These are phyloP conservation scores for Caenorhabditis sp. DNA, from an alignment of 2,888 invertebrate species.

Conservation along the genomic window DNA sequence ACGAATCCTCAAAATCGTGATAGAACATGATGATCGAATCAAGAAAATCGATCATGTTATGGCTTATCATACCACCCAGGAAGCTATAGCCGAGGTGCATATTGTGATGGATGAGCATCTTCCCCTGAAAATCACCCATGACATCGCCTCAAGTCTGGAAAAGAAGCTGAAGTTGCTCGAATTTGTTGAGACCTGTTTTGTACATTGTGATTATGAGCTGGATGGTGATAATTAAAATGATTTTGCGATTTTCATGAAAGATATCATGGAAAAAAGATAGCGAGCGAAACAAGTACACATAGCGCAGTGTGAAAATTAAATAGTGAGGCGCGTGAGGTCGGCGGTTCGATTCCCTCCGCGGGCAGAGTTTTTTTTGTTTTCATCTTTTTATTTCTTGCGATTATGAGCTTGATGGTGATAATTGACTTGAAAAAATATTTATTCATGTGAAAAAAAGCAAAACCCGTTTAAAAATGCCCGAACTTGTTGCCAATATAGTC, in stretches of 20 bases:
- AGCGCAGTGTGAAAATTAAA: no score
- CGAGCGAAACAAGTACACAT: no score
- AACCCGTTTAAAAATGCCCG: slow-evolving; percentile 20
- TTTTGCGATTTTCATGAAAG: no score
- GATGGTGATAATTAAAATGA: no score
- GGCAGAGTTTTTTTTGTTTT: no score
- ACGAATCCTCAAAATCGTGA: slow-evolving; percentile 65
- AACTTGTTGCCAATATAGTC: slow-evolving; percentile 35
- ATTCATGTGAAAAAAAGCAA: slow-evolving; percentile 4
- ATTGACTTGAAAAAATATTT: slow-evolving; percentile 12
- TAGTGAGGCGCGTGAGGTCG: no score
- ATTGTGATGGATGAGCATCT: slow-evolving; percentile 73
- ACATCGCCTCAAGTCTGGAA: slow-evolving; percentile 71
- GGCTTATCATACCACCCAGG: slow-evolving; percentile 74
- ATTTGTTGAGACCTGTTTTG: slow-evolving; percentile 58
- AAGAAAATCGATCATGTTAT: slow-evolving; percentile 73
- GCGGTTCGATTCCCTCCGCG: no score
- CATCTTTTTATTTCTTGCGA: slow-evolving; percentile 61
- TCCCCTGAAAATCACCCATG: slow-evolving; percentile 71
- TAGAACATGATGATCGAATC: slow-evolving; percentile 68
- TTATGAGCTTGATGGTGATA: slow-evolving; percentile 60
- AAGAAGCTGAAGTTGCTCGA: slow-evolving; percentile 71
- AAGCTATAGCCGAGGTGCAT: slow-evolving; percentile 70
- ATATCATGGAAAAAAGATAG: no score
- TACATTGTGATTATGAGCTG: slow-evolving; percentile 60